Evolutionary conservation across 2,797 vertebrate genomes (phyloP).

Genomic region (Fistularia commersonii): DNA sequence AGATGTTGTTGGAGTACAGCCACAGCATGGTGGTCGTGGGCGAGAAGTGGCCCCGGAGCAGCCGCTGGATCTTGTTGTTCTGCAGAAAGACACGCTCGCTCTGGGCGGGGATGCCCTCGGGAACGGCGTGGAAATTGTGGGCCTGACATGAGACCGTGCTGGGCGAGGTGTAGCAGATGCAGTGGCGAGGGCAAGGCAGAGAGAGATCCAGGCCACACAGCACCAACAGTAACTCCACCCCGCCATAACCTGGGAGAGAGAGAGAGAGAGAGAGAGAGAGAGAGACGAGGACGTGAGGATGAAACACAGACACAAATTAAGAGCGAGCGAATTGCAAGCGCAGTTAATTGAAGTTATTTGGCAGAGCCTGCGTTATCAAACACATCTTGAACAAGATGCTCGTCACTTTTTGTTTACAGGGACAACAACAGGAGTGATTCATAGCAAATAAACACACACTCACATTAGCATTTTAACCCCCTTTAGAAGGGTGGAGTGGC

Average conservation of each 20-base stretch:
- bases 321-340: slow-evolving; percentile 16
- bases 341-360: slow-evolving; percentile 58
- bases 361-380: slow-evolving; percentile 53
- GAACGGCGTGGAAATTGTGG: slow-evolving; percentile 89
- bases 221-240: slow-evolving; percentile 87
- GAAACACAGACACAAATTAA: slow-evolving; percentile 1
- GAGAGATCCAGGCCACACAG: slow-evolving; percentile 84
- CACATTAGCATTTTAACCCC: no score
- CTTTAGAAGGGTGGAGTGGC: no score
- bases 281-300: no score
- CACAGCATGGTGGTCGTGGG: slow-evolving; percentile 91
- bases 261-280: no score
- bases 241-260: slow-evolving; percentile 78
- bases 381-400: slow-evolving; percentile 53
- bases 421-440: slow-evolving; percentile 58
- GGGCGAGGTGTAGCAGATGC: slow-evolving; percentile 93
- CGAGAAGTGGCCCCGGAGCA: slow-evolving; percentile 91
- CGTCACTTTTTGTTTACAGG: slow-evolving; percentile 60
- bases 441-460: slow-evolving; percentile 44
- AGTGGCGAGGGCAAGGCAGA: slow-evolving; percentile 86
- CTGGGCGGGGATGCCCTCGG: slow-evolving; percentile 90
- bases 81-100: slow-evolving; percentile 96
- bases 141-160: slow-evolving; percentile 98
- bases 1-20: slow-evolving; percentile 99
- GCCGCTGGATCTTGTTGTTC: slow-evolving; percentile 92